Base-by-base conservation (phyloP, 2,797 vertebrate genomes). In the Ceyx erithaca region DNA sequence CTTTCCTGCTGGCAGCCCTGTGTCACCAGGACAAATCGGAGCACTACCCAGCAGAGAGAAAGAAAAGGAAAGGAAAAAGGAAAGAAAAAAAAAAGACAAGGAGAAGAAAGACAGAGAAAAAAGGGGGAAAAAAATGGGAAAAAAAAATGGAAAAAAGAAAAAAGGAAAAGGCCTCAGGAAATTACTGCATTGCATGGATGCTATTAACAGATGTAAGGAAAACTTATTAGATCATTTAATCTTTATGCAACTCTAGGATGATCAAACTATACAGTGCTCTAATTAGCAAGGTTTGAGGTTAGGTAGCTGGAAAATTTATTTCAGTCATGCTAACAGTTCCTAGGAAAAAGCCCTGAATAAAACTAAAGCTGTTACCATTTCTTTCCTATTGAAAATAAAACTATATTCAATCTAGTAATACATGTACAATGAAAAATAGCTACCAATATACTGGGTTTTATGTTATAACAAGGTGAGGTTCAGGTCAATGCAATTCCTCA, bases 1-100 rank as follows among this genome's bases (percentile, higher is more conserved):
- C 95, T 97, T 96, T 96, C 96, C 95, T 91, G 94, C 94, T 92
- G 95, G 90, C 93, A 95, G 95, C 92, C 95, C 85, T 75, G 93
- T 91, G 94, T 96, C 95, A 95, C 92, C 37, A 95, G 97, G 90
- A 95, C 92, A 97, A 95, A 96, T 96, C 45, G 55, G 93, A 95
- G 84, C 87, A 69, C 63, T 85, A 45, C 22, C 84, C 25, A 9
- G 72, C 46, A 87, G 54, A 68, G 25, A 41, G 48, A 30, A 11
- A 62, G 31, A 40, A 10, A 10, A 67, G 41, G 31, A 9, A 23
- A 26, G n/a, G 11, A 9, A 30, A 13, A 9, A 17, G 7, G 1
- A 15, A 12, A 5, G 4, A 11, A 4, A 4, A 10, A 2, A 2
- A 4, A 23, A 25, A 40, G 37, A 40, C 14, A 40, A 10, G 7